Conservation (phyloP, 2,797 vertebrate genomes). For the Gila robusta region DNA sequence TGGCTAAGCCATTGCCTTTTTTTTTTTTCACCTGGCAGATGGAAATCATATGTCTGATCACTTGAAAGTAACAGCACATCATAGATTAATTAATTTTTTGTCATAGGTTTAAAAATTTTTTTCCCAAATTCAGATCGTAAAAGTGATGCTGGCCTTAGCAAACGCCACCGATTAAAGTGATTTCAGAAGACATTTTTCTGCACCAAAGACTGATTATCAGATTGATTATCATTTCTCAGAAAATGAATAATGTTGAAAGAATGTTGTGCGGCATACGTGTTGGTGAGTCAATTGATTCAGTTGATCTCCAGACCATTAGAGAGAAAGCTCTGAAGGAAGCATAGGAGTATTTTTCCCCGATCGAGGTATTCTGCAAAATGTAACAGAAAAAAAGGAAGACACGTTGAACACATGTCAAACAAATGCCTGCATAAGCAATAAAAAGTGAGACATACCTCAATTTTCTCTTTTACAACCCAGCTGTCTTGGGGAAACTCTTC, state of each 20-base stretch:
- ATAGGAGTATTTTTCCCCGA: conserved; percentile 78
- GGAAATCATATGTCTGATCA: not conserved
- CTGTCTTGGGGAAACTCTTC: conserved; percentile 79
- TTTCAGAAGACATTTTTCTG: too few relatives aligned
- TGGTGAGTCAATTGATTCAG: conserved; percentile 70
- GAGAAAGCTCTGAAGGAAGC: conserved; percentile 78
- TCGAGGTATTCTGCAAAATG: conserved; percentile 71
- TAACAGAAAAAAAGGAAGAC: not conserved
- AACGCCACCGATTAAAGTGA: not conserved
- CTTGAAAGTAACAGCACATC: not conserved
- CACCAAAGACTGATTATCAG: not conserved
- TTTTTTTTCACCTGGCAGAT: not conserved
- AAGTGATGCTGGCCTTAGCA: not conserved
- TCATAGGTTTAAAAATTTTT: too few relatives aligned
- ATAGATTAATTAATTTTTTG: not conserved
- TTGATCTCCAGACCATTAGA: conserved; percentile 79
- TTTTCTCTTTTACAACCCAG: conserved; percentile 72
- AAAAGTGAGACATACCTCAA: conserved; percentile 54
- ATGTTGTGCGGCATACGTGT: conserved; percentile 68
- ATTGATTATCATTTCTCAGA: not conserved
- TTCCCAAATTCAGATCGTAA: not conserved
- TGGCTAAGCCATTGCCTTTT: not conserved
- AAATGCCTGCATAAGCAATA: too few relatives aligned
- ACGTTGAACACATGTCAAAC: too few relatives aligned
- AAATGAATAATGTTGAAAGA: not conserved